phyloP scores from a whole-genome alignment of 2,888 invertebrate genomes.

The Bugulina stolonifera region DNA sequence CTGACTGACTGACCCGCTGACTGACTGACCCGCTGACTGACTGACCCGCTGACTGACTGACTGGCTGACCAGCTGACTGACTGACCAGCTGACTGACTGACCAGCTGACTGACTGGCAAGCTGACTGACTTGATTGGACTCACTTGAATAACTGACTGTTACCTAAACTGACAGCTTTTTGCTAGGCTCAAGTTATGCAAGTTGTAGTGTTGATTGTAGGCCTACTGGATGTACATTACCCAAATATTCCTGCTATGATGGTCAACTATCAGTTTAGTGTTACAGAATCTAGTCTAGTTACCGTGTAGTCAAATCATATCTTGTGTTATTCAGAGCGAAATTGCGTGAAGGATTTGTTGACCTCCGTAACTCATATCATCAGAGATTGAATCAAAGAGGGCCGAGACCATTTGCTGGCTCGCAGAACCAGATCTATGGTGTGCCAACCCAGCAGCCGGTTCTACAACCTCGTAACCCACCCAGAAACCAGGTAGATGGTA shows the following conservation, averaged over 20 bases:
- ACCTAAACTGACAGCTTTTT: too few species aligned
- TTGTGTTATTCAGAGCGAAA: constrained; percentile 31
- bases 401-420: neutral
- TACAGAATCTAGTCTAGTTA: too few species aligned
- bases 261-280: too few species aligned
- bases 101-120: neutral
- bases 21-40: neutral
- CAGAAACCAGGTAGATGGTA: neutral
- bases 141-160: too few species aligned
- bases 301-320: neutral
- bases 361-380: constrained; percentile 32
- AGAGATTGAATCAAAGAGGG: constrained; percentile 20
- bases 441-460: neutral
- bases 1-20: too few species aligned
- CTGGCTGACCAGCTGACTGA: neutral
- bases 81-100: neutral
- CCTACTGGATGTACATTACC: too few species aligned
- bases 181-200: too few species aligned
- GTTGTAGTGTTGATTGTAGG: too few species aligned
- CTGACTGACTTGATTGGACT: too few species aligned
- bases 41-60: neutral
- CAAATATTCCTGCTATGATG: too few species aligned
- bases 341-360: constrained; percentile 33
- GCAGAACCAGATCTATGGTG: neutral
- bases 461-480: neutral